Base-by-base conservation (phyloP, 1,140 invertebrate species). In the Drosophila sproati region DNA sequence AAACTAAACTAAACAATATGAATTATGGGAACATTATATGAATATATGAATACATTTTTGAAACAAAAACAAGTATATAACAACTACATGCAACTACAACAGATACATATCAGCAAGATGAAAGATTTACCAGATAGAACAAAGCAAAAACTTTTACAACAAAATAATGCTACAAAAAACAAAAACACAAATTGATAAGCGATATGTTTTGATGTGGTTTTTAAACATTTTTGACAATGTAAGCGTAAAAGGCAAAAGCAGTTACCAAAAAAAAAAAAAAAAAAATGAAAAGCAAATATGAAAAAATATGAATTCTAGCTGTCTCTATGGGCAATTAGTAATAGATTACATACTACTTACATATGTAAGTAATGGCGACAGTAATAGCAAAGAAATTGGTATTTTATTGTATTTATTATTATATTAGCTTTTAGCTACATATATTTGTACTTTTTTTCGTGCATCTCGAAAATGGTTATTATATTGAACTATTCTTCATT, bases 1-100 rank as follows among this genome's bases (percentile, higher is more conserved):
- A 87, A 83, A 73, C 70, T 78, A 87, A 86, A 90, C 68, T 79
- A 76, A 79, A 79, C 86, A 90, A 87, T 91, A 91, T 91, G 90
- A 92, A 92, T 92, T 91, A 91, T 92, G 91, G 87, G 86, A 92
- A 91, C 83, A 92, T 91, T 92, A 82, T 90, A 81, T 90, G 75
- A 88, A 78, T 74, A 85, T 74, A 71, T 80, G 39, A 75, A 72
- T 78, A 77, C 67, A 82, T 78, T 91, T 73, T 79, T 79, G 51
- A 82, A 82, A 62, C 10, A 62, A 76, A 76, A 32, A 56, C 62
- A 50, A 73, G 79, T 45, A 64, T 56, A 63, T 66, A 48, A 70
- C 62, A 77, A 81, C 74, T 82, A 88, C 51, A 77, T 66, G 67
- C 69, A 78, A 77, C 66, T 75, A 83, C 69, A 91, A 91, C 90